Base-by-base conservation (phyloP, 2,113 vertebrate genomes). In the Edolisoma coerulescens region DNA sequence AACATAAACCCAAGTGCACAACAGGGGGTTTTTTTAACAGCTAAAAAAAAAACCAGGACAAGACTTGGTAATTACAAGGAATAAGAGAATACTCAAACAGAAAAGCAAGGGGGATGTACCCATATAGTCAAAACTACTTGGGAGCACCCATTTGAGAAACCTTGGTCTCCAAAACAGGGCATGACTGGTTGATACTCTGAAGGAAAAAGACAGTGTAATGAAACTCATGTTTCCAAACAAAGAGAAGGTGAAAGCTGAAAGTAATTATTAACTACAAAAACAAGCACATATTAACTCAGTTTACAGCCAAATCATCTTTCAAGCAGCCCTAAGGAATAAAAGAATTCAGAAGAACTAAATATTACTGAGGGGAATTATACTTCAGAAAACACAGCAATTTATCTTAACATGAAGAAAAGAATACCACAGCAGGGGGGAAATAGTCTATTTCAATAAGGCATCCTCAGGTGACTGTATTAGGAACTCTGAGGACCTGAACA, bases 401-500 rank as follows among this genome's bases (percentile, higher is more conserved):
- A 76, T 54, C 63, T 45, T 60, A 73, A 60, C 2, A 30, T 6
- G 16, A 52, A 12, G 7, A n/a, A 87, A 84, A 84, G 11, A 27
- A 19, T 10, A 75, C 4, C 3, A 10, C 6, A 15, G 16, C 6
- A 8, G 7, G 10, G 1, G 1, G 16, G 3, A 28, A 35, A 41
- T 17, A 53, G 28, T 30, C 33, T 90, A 30, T 82, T 69, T 70
- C 73, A 71, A 91, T 41, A 75, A 69, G 53, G 54, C 15, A 64
- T 78, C 28, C 39, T 65, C 50, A 70, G 41, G 9, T 64, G 63
- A 91, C 44, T 76, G 19, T 42, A 73, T 52, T 13, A 89, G n/a
- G 30, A 86, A 76, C 10, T 80, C 61, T 28, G 45, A 83, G 42
- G 27, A 68, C 18, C 32, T 63, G 68, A 93, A 63, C 26, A 89